phyloP scores from a whole-genome alignment of 2,888 invertebrate species.

The Cosmopolites sordidus region DNA sequence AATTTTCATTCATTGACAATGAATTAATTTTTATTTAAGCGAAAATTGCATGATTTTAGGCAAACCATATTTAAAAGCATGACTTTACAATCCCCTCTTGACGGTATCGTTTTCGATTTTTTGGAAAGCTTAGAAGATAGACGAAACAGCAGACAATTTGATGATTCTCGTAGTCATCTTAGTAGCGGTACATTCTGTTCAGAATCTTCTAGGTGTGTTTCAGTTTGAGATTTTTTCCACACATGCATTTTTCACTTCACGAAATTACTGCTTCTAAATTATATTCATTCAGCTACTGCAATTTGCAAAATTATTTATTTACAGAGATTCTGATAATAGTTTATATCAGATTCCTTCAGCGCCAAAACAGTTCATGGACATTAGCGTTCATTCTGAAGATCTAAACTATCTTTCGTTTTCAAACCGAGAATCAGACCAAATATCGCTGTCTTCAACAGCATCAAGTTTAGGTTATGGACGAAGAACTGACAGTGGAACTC shows the following conservation, averaged over 20 bases:
- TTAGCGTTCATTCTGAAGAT: constrained; percentile 57
- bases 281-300: too few species aligned
- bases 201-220: constrained; percentile 19
- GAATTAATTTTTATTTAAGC: too few species aligned
- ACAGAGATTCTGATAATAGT: constrained; percentile 58
- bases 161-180: constrained; percentile 12
- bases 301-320: constrained; percentile 10
- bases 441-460: constrained; percentile 58
- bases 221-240: too few species aligned
- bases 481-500: constrained; percentile 48
- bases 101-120: constrained; percentile 47
- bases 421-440: constrained; percentile 56
- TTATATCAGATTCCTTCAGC: constrained; percentile 55
- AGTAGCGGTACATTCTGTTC: constrained; percentile 13
- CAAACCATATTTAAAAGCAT: constrained; percentile 12
- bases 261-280: too few species aligned
- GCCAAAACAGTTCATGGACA: constrained; percentile 55
- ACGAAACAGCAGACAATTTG: constrained; percentile 27
- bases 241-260: too few species aligned
- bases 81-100: constrained; percentile 35
- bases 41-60: constrained; percentile 22
- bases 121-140: constrained; percentile 33
- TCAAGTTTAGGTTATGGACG: constrained; percentile 56
- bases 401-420: constrained; percentile 49
- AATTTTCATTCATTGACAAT: too few species aligned